A percentile compares a stretch with the other conserved stretches of the same genome.
phyloP scores from a whole-genome alignment of 2,888 invertebrate genomes.

The Julus scandinavius region DNA sequence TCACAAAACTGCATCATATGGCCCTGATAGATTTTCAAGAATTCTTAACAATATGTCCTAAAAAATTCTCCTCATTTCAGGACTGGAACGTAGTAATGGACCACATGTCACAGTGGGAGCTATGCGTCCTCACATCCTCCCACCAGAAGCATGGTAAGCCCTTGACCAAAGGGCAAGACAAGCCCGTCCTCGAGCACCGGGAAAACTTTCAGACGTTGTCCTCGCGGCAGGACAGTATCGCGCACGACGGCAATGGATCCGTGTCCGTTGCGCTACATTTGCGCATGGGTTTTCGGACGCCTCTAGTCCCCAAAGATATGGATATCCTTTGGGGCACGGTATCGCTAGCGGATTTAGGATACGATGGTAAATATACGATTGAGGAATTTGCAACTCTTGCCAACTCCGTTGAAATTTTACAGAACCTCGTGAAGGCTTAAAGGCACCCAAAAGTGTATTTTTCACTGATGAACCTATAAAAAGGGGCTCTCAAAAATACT shows the following conservation, averaged over 20 bases:
- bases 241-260: neutral
- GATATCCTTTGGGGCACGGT: slow-evolving; percentile 34
- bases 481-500: no score
- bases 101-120: slow-evolving; percentile 63
- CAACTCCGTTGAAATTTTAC: neutral
- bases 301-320: neutral
- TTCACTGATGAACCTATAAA: no score
- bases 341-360: slow-evolving; percentile 40
- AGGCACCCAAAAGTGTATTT: no score
- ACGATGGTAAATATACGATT: neutral
- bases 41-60: no score
- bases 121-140: slow-evolving; percentile 62
- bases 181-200: neutral
- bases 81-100: slow-evolving; percentile 64
- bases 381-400: neutral
- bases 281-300: neutral
- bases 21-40: no score
- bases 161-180: neutral
- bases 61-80: slow-evolving; percentile 16
- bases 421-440: no score
- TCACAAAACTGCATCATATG: neutral
- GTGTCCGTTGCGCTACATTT: slow-evolving; percentile 16
- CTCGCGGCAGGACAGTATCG: neutral
- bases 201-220: neutral
- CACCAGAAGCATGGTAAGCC: neutral